A percentile compares a stretch with the other conserved stretches of the same genome.
These are phyloP conservation scores for Noctua comes DNA, from an alignment of 2,888 invertebrate species.

Conservation along the genomic window DNA sequence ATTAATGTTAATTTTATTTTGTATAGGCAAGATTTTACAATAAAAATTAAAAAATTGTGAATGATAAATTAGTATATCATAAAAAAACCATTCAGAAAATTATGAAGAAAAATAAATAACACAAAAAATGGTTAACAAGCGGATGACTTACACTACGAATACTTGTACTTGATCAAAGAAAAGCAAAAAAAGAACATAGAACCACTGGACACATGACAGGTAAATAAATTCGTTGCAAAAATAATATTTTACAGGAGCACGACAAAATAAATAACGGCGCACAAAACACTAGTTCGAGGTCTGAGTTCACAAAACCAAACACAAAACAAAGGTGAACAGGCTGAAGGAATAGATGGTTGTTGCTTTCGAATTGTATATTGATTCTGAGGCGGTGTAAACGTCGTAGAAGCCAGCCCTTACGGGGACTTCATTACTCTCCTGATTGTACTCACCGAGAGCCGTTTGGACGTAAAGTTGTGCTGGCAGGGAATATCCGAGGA, in stretches of 20 bases:
- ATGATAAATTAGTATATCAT: conserved; percentile 63
- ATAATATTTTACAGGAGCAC: conserved; percentile 69
- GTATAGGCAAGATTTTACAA: conserved; percentile 73
- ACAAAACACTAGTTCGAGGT: conserved; percentile 73
- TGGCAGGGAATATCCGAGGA: conserved; percentile 95
- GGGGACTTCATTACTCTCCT: conserved; percentile 86
- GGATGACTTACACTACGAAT: conserved; percentile 64
- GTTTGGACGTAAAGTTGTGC: conserved; percentile 95
- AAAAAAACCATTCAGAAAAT: conserved; percentile 60
- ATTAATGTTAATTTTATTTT: conserved; percentile 67
- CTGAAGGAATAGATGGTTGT: conserved; percentile 77
- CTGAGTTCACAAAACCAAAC: conserved; percentile 83
- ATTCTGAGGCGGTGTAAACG: conserved; percentile 85
- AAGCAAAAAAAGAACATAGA: conserved; percentile 66
- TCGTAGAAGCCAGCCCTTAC: conserved; percentile 88
- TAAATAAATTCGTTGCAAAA: conserved; percentile 67
- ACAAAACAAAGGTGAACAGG: conserved; percentile 78
- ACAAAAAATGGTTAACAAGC: conserved; percentile 70
- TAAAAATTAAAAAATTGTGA: conserved; percentile 55
- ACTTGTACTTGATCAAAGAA: conserved; percentile 71
- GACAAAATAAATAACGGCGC: conserved; percentile 69
- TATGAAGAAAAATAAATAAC: conserved; percentile 69
- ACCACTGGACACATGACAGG: conserved; percentile 66
- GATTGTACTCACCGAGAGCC: conserved; percentile 95
- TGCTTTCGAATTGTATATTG: conserved; percentile 78